Evolutionary conservation across 2,113 vertebrate genomes (phyloP).

Genomic region (Maylandia zebra): DNA sequence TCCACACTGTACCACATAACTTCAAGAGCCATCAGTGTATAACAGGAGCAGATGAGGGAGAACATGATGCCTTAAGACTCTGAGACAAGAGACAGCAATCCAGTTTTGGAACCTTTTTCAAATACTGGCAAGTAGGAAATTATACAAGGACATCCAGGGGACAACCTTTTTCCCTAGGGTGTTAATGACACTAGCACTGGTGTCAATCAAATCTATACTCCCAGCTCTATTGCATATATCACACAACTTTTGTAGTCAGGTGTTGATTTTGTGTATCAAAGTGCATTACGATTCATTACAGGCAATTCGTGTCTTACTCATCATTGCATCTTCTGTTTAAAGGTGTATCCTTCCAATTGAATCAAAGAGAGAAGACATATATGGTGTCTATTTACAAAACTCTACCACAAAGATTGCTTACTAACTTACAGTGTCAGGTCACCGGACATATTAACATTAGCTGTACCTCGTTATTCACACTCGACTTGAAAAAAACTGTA

Average conservation of each 20-base stretch:
- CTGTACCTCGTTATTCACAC: background rate
- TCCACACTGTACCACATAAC: background rate
- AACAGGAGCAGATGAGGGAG: background rate
- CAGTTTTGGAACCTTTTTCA: background rate
- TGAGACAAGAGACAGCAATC: background rate
- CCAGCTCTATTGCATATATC: background rate
- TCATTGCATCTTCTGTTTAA: background rate
- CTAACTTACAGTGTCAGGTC: background rate
- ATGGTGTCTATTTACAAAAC: background rate
- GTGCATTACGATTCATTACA: background rate
- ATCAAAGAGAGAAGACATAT: background rate
- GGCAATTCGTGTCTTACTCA: background rate
- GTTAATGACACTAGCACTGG: background rate
- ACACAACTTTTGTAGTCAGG: background rate
- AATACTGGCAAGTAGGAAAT: background rate
- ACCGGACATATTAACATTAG: background rate
- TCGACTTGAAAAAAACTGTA: background rate
- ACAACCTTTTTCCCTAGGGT: background rate
- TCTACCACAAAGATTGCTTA: background rate
- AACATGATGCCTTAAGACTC: background rate
- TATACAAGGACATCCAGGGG: background rate
- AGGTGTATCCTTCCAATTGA: background rate
- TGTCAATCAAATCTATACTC: background rate
- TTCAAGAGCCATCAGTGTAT: slow-evolving; percentile 19
- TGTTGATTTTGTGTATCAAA: background rate